Evolutionary conservation across 2,888 invertebrate species (phyloP), one percentile per base, ranked within the genome.

Genomic region (Plusia festucae): DNA sequence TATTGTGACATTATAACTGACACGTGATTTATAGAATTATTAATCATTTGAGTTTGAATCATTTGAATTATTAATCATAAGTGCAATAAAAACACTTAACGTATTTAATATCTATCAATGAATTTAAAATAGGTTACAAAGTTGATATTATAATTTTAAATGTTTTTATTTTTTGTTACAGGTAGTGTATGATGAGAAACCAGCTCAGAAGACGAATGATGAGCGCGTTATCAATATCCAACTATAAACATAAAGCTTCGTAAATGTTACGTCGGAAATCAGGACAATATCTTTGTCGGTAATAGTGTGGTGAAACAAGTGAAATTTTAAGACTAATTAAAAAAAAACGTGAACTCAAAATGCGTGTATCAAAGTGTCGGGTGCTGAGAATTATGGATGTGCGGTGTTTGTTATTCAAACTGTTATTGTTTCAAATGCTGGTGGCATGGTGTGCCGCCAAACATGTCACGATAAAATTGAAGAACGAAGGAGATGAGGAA

Each of bases 121-220:
- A 65, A 34, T 70, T 16, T 61, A 44, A 64, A 69, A 20, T 54
- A 46, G 18, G 7, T 24, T 49, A 64, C 18, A 62, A 65, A 9
- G 32, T 11, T 4, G 40, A 53, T n/a, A 22, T n/a, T 60, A 40
- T 59, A 58, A 57, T 56, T 52, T 83, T 65, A 78, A 68, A 58
- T 40, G n/a, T 60, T 32, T 54, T 54, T 80, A 86, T 85, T 82
- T 77, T 83, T 86, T 89, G 78, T 88, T 90, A 87, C 94, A 94
- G 94, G 90, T 93, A 88, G 87, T 88, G 84, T 91, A 94, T 90
- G 88, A 94, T 95, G 94, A 90, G 85, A 90, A 85, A 87, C 73
- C 88, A 87, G 82, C 85, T 87, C 82, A 87, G 88, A 73, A 87
- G 87, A 82, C 85, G 87, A 83, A 88, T 86, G 76, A 87, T 87